phyloP scores from a whole-genome alignment of 2,113 vertebrate species.

The Epinephelus lanceolatus region DNA sequence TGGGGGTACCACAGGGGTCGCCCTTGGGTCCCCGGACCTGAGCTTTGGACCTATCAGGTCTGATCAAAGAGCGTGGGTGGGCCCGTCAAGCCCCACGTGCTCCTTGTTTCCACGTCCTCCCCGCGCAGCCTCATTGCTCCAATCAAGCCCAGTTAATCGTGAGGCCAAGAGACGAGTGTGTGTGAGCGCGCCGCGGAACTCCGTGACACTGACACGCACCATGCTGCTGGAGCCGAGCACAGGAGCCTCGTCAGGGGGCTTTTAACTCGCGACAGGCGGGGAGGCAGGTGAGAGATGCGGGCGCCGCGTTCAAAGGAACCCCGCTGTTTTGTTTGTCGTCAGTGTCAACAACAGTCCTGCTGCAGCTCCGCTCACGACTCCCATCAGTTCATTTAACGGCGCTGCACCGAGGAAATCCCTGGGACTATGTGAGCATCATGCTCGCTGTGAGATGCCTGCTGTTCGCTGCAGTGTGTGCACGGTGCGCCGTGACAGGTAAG shows the following conservation, averaged over 20 bases:
- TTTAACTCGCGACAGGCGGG: constrained; percentile 2
- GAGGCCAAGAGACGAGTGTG: neutral
- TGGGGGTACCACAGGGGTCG: neutral
- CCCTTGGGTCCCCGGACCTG: neutral
- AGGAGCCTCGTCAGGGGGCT: constrained; percentile 10
- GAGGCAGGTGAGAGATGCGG: constrained; percentile 63
- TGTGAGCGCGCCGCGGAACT: neutral
- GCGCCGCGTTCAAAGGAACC: constrained; percentile 29
- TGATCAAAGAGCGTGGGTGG: constrained; percentile 43
- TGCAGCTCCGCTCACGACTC: constrained; percentile 43
- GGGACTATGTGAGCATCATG: constrained; percentile 89
- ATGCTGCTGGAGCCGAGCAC: constrained; percentile 22
- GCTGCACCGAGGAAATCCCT: constrained; percentile 65
- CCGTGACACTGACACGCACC: constrained; percentile 13
- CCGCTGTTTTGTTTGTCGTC: constrained; percentile 47
- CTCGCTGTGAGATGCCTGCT: constrained; percentile 85
- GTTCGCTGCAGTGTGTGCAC: constrained; percentile 82
- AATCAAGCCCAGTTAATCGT: neutral
- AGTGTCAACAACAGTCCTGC: constrained; percentile 44
- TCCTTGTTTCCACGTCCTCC: constrained; percentile 45
- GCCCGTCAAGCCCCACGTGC: constrained; percentile 66
- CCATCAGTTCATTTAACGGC: constrained; percentile 55
- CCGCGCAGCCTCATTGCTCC: constrained; percentile 53
- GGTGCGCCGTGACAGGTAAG: constrained; percentile 85
- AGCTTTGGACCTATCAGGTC: neutral